phyloP scores from a whole-genome alignment of 2,888 invertebrate genomes.

The Exephanes ischioxanthus region DNA sequence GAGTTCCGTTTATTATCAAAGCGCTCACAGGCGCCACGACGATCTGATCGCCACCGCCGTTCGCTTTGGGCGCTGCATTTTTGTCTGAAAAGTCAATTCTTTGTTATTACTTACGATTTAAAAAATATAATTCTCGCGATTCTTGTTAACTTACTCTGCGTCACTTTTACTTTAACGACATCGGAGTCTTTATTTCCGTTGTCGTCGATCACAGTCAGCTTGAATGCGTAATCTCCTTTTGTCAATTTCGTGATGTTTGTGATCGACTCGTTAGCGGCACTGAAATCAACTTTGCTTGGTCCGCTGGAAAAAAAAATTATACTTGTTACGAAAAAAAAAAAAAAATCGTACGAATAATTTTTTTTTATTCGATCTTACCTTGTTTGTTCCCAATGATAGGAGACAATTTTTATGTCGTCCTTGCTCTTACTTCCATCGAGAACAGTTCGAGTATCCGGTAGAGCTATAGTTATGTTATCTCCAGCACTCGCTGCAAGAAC shows the following conservation, averaged over 20 bases:
- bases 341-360: not conserved
- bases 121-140: not conserved
- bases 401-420: slow-evolving; percentile 93
- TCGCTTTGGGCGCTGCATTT: slow-evolving; percentile 95
- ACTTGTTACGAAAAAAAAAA: not conserved
- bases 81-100: slow-evolving; percentile 87
- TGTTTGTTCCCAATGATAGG: slow-evolving; percentile 94
- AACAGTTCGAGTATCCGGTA: slow-evolving; percentile 93
- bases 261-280: slow-evolving; percentile 87
- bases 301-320: slow-evolving; percentile 83
- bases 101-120: not conserved
- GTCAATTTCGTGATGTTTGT: slow-evolving; percentile 93
- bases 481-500: slow-evolving; percentile 86
- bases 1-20: slow-evolving; percentile 93
- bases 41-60: slow-evolving; percentile 94
- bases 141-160: slow-evolving; percentile 90
- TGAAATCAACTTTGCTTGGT: slow-evolving; percentile 85
- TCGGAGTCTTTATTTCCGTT: slow-evolving; percentile 93
- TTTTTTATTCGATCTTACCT: slow-evolving; percentile 83
- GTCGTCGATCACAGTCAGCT: slow-evolving; percentile 93
- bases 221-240: slow-evolving; percentile 93
- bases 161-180: slow-evolving; percentile 91
- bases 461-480: slow-evolving; percentile 89
- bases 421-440: slow-evolving; percentile 93
- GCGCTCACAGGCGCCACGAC: slow-evolving; percentile 91